Base-by-base conservation (phyloP, 2,888 invertebrate species). In the Bombylius major region DNA sequence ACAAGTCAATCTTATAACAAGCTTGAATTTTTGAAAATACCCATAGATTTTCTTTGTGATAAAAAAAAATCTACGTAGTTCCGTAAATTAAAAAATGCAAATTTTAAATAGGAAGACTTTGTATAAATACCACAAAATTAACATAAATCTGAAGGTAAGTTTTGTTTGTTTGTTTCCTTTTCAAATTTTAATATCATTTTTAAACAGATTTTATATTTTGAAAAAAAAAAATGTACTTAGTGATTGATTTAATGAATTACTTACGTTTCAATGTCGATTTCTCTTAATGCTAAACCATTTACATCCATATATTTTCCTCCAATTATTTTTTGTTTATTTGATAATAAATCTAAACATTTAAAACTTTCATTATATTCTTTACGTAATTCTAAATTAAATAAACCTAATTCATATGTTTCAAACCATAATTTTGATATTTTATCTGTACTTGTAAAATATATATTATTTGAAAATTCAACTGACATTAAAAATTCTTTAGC, bases 221-320 rank as follows among this genome's bases (percentile, higher is more conserved):
- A 23, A 23, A 23, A 23, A 23, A 23, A 23, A 23, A 23, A 2
- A 23, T 23, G 23, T 23, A 23, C 23, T 23, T 23, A 2, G 23
- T 23, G 23, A 23, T 23, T 23, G 23, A 23, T 23, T 23, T 23
- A 23, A 23, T 23, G 23, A 23, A 23, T 23, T 2, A 23, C 58
- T 61, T 60, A 73, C 73, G 69, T 71, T 53, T 69, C 69, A 34
- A 73, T 61, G 55, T 74, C 67, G 11, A 71, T 62, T 55, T 71
- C 70, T 4, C 67, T 63, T 31, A 74, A 54, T 0, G 72, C 74
- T 51, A 52, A 47, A 4, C 65, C 60, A 4, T 58, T 58, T 0
- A 54, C 47, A 49, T 70, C 72, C 0, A 65, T 66, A 54, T 70
- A 71, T 5, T 69, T 61, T 4, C 73, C 73, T 3, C 71, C 70